Percentiles rank a stretch among this genome's conserved stretches.
Conservation (phyloP, 1,140 invertebrate species). For the Eupristina koningsbergeri region DNA sequence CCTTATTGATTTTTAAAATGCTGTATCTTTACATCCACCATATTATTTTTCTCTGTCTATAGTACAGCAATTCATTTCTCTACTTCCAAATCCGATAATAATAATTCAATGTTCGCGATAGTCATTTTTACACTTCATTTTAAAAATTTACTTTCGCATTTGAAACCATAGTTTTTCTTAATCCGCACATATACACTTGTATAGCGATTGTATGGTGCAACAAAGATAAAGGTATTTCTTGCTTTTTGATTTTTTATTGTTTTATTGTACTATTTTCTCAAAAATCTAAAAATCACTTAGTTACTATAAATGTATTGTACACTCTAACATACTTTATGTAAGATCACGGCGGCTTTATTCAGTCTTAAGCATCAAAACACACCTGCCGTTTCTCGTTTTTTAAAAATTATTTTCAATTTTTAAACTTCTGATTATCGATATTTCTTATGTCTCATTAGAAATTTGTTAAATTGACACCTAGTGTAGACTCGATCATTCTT, state of each 20-base stretch:
- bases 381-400: not conserved
- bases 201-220: slow-evolving; percentile 31
- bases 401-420: too few relatives aligned
- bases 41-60: not conserved
- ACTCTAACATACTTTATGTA: slow-evolving; percentile 21
- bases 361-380: slow-evolving; percentile 38
- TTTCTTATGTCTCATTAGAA: not conserved
- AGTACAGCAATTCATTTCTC: slow-evolving; percentile 11
- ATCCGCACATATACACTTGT: not conserved
- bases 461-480: slow-evolving; percentile 48
- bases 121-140: not conserved
- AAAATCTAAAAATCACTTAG: slow-evolving; percentile 7
- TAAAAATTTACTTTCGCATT: not conserved
- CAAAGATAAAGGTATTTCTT: not conserved
- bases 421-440: not conserved
- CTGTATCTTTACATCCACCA: not conserved
- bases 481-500: slow-evolving; percentile 35
- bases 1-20: not conserved
- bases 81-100: slow-evolving; percentile 50
- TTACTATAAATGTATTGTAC: slow-evolving; percentile 32
- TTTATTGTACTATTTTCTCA: not conserved
- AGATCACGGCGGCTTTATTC: slow-evolving; percentile 37
- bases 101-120: not conserved
- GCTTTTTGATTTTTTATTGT: not conserved
- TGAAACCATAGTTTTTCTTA: slow-evolving; percentile 6